phyloP scores from a whole-genome alignment of 2,888 invertebrate genomes.

The Phyllotreta striolata region DNA sequence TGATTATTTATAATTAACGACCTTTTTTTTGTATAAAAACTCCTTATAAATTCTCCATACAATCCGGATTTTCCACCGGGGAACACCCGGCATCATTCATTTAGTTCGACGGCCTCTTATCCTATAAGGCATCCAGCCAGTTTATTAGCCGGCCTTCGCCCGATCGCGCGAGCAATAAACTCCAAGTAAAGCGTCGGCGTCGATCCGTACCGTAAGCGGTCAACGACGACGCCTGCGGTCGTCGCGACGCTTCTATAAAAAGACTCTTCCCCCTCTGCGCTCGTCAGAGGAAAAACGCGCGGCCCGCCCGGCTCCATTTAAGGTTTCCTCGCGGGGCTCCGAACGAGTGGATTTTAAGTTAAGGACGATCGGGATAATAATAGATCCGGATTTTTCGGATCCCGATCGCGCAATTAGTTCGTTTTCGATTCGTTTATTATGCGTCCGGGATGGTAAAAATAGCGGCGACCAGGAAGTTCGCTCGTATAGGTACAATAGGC shows the following conservation, averaged over 20 bases:
- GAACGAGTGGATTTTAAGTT: not conserved
- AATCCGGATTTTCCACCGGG: too few species aligned
- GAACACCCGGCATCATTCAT: too few species aligned
- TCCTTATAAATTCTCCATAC: too few species aligned
- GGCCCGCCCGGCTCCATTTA: slow-evolving; percentile 49
- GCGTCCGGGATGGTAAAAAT: not conserved
- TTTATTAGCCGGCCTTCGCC: not conserved
- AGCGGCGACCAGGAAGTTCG: not conserved
- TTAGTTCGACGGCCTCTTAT: too few species aligned
- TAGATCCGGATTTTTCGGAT: too few species aligned
- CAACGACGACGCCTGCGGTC: slow-evolving; percentile 28
- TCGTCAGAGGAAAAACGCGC: slow-evolving; percentile 44
- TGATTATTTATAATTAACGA: too few species aligned
- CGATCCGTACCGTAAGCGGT: slow-evolving; percentile 12
- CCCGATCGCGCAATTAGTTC: too few species aligned
- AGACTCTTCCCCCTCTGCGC: slow-evolving; percentile 42
- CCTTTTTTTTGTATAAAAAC: too few species aligned
- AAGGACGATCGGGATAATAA: too few species aligned
- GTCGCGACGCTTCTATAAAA: slow-evolving; percentile 46
- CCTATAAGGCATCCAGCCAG: too few species aligned
- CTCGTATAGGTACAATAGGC: not conserved
- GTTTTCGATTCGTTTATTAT: not conserved
- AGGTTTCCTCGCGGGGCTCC: slow-evolving; percentile 34
- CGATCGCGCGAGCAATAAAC: slow-evolving; percentile 15
- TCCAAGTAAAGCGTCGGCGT: slow-evolving; percentile 29